A percentile compares a stretch with the other conserved stretches of the same genome.
Conservation (phyloP, 1,140 invertebrate species). For the Sinonovacula constricta region DNA sequence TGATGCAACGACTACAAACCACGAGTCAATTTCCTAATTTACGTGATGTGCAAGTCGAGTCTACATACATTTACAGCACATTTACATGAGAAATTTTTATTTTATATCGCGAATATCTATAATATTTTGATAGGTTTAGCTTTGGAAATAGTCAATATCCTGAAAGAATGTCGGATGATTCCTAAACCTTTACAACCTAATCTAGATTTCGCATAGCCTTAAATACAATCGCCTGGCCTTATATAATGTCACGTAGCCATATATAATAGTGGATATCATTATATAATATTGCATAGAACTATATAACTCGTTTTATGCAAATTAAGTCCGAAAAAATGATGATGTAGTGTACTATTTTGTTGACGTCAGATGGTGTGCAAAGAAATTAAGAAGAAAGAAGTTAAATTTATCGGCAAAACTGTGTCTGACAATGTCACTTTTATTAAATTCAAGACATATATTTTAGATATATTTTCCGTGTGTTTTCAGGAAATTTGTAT, state of each 20-base stretch:
- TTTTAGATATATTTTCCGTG: background rate
- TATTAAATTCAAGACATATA: background rate
- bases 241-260: no score
- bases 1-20: slow-evolving; percentile 1
- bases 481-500: background rate
- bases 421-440: no score
- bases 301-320: no score
- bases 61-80: background rate
- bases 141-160: slow-evolving; percentile 25
- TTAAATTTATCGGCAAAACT: no score
- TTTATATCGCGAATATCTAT: slow-evolving; percentile 3
- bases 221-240: no score
- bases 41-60: background rate
- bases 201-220: background rate
- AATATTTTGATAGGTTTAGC: no score
- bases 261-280: no score
- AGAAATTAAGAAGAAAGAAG: no score
- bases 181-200: slow-evolving; percentile 16
- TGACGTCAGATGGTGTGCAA: no score
- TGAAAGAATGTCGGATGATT: slow-evolving; percentile 10
- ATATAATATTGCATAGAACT: no score
- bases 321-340: no score
- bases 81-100: slow-evolving; percentile 9
- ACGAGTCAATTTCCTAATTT: slow-evolving; percentile 14
- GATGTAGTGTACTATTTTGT: no score